Conservation (phyloP, 2,888 invertebrate species). For the Bimastos eiseni region DNA sequence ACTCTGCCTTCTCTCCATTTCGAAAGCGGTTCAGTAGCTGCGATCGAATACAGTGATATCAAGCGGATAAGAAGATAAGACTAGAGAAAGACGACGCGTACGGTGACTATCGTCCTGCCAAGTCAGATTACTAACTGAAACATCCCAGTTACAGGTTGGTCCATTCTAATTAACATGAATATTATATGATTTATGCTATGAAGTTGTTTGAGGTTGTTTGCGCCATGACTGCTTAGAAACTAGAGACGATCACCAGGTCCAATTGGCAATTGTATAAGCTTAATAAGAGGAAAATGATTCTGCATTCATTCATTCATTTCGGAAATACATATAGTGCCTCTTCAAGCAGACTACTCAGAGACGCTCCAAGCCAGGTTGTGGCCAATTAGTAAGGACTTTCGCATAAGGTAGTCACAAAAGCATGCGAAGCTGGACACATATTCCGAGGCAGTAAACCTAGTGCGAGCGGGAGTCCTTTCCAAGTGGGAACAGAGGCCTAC, state of each 20-base stretch:
- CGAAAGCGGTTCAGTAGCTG: not conserved
- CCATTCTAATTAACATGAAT: not conserved
- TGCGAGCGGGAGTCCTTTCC: no score
- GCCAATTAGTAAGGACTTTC: no score
- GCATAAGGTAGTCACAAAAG: no score
- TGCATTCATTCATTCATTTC: no score
- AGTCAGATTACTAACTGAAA: not conserved
- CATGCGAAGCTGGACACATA: no score
- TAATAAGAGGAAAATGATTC: not conserved
- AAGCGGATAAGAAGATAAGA: not conserved
- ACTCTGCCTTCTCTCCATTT: not conserved
- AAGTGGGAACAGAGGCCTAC: no score
- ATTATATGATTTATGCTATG: not conserved
- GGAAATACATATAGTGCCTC: no score
- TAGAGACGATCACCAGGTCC: no score
- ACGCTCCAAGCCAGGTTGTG: no score
- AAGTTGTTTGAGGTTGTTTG: not conserved
- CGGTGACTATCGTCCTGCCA: not conserved
- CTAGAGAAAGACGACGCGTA: not conserved
- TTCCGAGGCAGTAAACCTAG: no score
- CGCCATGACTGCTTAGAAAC: not conserved
- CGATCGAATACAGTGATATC: not conserved
- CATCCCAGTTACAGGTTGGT: conserved; percentile 5
- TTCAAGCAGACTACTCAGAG: no score
- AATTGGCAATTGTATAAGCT: no score